These are phyloP conservation scores for Salvelinus alpinus DNA, from an alignment of 2,113 vertebrate species.

Conservation along the genomic window DNA sequence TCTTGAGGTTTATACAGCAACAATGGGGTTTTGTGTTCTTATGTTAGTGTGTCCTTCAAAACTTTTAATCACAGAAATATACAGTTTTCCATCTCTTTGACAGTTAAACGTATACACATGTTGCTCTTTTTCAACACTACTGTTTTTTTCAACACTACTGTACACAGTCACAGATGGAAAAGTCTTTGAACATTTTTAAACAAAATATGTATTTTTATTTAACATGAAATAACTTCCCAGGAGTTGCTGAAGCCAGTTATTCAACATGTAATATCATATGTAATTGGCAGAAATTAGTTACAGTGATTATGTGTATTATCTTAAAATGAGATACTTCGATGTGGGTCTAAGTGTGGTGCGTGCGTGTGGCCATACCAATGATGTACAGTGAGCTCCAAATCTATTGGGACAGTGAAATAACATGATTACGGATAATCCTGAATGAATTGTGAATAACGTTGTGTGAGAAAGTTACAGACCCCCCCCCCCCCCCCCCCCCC, in stretches of 20 bases:
- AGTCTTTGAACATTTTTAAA: not conserved
- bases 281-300: no score
- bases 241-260: no score
- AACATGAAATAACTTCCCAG: not conserved
- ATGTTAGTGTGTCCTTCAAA: slow-evolving; percentile 1
- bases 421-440: no score
- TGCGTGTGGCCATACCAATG: not conserved
- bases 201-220: not conserved
- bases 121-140: not conserved
- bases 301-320: no score
- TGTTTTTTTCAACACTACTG: not conserved
- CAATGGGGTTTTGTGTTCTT: not conserved
- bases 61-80: no score
- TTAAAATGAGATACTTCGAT: no score
- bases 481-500: no score
- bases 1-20: not conserved
- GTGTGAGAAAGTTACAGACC: no score
- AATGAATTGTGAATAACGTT: no score
- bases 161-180: not conserved
- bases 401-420: no score
- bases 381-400: no score
- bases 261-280: no score
- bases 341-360: not conserved
- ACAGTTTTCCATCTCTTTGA: not conserved
- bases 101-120: not conserved